Evolutionary conservation across 2,113 vertebrate species (phyloP), one percentile per base, ranked within the genome.

Genomic region (Oophaga pumilio): DNA sequence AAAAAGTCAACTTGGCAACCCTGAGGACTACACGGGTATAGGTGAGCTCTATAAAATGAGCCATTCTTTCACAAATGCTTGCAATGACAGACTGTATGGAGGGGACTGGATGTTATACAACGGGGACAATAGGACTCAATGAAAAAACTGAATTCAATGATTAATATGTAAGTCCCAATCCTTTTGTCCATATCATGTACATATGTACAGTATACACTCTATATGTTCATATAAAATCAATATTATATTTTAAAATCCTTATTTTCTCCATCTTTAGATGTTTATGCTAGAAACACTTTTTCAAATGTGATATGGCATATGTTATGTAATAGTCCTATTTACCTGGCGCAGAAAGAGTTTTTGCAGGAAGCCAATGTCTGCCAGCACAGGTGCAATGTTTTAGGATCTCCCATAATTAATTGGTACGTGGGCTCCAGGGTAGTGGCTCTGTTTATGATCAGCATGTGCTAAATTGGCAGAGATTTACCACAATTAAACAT

Each of bases 331-430:
- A 78, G 76, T 17, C 49, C 57, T 20, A 33, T 68, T 20, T 12
- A 52, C n/a, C 76, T 69, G 85, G 76, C 62, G 80, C 26, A 59
- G 26, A 76, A 80, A 71, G 62, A 52, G 76, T 86, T 13, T 43
- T 18, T 56, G 28, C 28, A 66, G 57, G 28, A 59, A 26, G 66
- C 18, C 56, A 13, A 76, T 62, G 33, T 66, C 14, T 82, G 86
- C 68, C 86, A 87, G 59, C 69, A 76, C 86, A 87, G 86, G 86
- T 87, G 86, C 80, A 52, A 22, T 24, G 18, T 87, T 82, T 81
- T 80, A 81, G 86, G 66, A 49, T 82, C 78, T 73, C 26, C 68
- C 59, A 15, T n/a, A 74, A 50, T 82, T 24, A 59, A 76, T 52
- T 81, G 66, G 60, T 81, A 82, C 13, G 17, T 57, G 73, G 78